Conservation (phyloP, 2,797 vertebrate species). For the Hephaestus fuliginosus region DNA sequence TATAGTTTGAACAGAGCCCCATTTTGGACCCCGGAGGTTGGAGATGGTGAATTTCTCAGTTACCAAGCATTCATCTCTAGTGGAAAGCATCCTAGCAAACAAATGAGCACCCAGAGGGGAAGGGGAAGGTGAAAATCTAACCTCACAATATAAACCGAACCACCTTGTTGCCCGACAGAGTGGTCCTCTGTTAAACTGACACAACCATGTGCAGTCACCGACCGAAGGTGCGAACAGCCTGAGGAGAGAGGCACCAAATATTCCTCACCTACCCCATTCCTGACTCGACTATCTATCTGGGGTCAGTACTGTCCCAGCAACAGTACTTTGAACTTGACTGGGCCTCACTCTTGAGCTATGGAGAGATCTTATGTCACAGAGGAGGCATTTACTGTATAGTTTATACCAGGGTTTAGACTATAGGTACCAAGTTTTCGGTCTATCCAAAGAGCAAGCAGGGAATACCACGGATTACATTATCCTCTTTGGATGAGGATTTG, state of each 20-base stretch:
- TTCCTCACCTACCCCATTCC: slow-evolving; percentile 43
- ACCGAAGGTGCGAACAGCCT: slow-evolving; percentile 40
- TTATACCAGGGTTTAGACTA: neutral
- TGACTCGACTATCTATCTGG: slow-evolving; percentile 29
- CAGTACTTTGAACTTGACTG: slow-evolving; percentile 46
- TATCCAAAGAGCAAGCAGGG: neutral
- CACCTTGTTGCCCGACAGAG: slow-evolving; percentile 7
- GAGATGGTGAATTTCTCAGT: neutral
- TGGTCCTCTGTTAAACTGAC: slow-evolving; percentile 18
- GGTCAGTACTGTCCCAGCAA: slow-evolving; percentile 45
- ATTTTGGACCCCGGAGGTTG: slow-evolving; percentile 4
- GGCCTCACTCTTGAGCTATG: slow-evolving; percentile 35
- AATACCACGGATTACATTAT: neutral
- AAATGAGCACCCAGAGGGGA: neutral
- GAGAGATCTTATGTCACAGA: slow-evolving; percentile 34
- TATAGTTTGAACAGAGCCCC: neutral
- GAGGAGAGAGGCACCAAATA: slow-evolving; percentile 45
- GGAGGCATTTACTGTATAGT: slow-evolving; percentile 30
- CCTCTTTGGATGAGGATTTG: neutral
- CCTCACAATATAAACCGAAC: neutral
- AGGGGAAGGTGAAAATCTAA: neutral
- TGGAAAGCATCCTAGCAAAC: slow-evolving; percentile 8
- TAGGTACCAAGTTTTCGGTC: neutral
- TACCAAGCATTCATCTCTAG: neutral
- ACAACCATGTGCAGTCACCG: slow-evolving; percentile 17